Percentiles rank a stretch among this genome's conserved stretches.
phyloP scores from a whole-genome alignment of 92 coral and sea anemone species.

The Heteractis magnifica region DNA sequence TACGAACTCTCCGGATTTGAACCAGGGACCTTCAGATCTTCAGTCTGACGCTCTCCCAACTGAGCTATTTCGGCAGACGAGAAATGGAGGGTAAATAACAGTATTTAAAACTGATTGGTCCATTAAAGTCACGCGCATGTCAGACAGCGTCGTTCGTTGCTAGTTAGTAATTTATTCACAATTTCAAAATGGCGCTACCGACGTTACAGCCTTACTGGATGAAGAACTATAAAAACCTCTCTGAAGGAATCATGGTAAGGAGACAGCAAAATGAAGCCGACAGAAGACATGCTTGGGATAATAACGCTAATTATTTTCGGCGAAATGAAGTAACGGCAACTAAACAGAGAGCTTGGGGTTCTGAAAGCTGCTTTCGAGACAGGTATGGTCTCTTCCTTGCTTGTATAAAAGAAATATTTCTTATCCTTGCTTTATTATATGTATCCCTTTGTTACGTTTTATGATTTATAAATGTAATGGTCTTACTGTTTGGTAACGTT shows the following conservation, averaged over 20 bases:
- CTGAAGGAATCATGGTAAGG: constrained; percentile 90
- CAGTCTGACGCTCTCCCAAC: constrained; percentile 99
- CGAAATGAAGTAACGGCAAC: constrained; percentile 91
- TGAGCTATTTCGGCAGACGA: constrained; percentile 97
- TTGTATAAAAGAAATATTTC: neutral
- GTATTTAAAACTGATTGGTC: neutral
- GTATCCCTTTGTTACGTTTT: neutral
- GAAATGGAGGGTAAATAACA: neutral
- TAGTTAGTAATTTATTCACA: constrained; percentile 12
- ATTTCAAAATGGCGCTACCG: constrained; percentile 99
- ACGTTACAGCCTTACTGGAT: constrained; percentile 99
- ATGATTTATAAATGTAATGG: neutral
- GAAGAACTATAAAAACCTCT: constrained; percentile 87
- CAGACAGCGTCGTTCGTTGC: constrained; percentile 47
- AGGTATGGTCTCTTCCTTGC: constrained; percentile 49
- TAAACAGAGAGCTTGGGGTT: constrained; percentile 98
- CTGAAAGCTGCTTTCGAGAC: constrained; percentile 75
- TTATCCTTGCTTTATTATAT: neutral
- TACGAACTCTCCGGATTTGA: constrained; percentile 95
- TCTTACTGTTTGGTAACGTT: neutral
- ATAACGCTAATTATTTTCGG: constrained; percentile 86
- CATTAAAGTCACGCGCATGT: constrained; percentile 25
- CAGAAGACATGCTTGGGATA: constrained; percentile 90
- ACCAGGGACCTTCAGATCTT: constrained; percentile 99
- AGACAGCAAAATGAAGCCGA: constrained; percentile 95